Evolutionary conservation across 2,113 vertebrate species (phyloP).

Genomic region (Sylvilagus bachmani): DNA sequence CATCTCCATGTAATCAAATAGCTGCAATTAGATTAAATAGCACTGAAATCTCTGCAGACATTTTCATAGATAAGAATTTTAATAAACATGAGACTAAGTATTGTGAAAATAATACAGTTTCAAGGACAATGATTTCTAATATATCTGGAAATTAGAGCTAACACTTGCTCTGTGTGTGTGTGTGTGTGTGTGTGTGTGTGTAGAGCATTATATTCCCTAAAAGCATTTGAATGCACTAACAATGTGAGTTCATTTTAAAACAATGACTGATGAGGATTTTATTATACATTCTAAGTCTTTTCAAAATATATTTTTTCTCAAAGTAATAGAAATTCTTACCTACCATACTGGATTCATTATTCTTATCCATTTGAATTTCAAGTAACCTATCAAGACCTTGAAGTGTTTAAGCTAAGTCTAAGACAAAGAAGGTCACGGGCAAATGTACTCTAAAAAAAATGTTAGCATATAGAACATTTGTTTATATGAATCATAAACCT

Average conservation of each 20-base stretch:
- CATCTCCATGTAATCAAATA: constrained; percentile 64
- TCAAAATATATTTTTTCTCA: constrained; percentile 28
- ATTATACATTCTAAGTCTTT: constrained; percentile 41
- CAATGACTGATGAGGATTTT: constrained; percentile 34
- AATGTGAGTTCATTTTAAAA: constrained; percentile 49
- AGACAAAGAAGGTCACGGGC: neutral
- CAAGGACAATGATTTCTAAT: constrained; percentile 47
- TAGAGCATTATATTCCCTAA: constrained; percentile 20
- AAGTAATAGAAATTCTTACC: neutral
- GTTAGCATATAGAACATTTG: neutral
- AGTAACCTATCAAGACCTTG: neutral
- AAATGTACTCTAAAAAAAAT: constrained; percentile 11
- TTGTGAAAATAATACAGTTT: constrained; percentile 59
- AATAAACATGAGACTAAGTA: constrained; percentile 56
- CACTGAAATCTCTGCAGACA: constrained; percentile 12
- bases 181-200: neutral
- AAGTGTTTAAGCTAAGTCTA: constrained; percentile 27
- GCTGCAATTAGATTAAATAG: constrained; percentile 68
- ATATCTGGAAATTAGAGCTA: constrained; percentile 49
- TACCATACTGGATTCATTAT: neutral
- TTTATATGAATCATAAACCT: neutral
- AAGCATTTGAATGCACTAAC: constrained; percentile 9
- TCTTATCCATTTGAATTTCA: constrained; percentile 14
- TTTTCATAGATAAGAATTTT: constrained; percentile 67
- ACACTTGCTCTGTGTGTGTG: constrained; percentile 2